Evolutionary conservation across 2,888 invertebrate genomes (phyloP), one percentile per base, ranked within the genome.

Genomic region (Dicranocentrus wangi): DNA sequence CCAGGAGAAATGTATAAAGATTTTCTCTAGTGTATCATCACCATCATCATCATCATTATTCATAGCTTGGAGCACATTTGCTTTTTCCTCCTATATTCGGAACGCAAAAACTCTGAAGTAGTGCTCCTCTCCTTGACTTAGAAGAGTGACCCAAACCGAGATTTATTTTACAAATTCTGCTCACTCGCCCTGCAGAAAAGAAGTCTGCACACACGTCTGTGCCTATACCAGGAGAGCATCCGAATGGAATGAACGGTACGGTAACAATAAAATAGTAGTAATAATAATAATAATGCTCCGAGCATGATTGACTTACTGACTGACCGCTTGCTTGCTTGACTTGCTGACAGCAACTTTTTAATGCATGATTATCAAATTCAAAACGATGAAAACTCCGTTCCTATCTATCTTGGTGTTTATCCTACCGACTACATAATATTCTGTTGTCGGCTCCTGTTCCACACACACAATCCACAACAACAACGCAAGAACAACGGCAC

Each of bases 301-400:
- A 71, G 58, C 61, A 61, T 61, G 51, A 61, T 39, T 73, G 53
- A 53, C 53, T 63, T 43, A 51, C 43, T 27, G 28, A 61, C 60
- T 32, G 61, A 60, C 27, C 47, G 39, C 55, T 25, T 25, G 60
- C 19, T 51, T 27, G 47, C 61, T 70, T 58, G 55, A 75, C 75
- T 75, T 75, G 75, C 75, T 75, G 75, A 75, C 75, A 75, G 66
- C 75, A 66, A 75, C 66, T 75, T 66, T 63, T 65, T 43, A 75
- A 66, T 43, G 63, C 73, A 51, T 75, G 66, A 75, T 75, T 75
- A 75, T 42, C 75, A 27, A 27, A 63, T 5, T 39, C 32, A 61
- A 61, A 72, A 55, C 1, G 17, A 42, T 17, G 42, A 63, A 73
- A 10, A 32, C 28, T 53, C 53, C 51, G 70, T 70, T 42, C 32